Percentiles rank a stretch among this genome's conserved stretches.
phyloP scores from a whole-genome alignment of 1,140 invertebrate genomes.

The Drosophila lini region DNA sequence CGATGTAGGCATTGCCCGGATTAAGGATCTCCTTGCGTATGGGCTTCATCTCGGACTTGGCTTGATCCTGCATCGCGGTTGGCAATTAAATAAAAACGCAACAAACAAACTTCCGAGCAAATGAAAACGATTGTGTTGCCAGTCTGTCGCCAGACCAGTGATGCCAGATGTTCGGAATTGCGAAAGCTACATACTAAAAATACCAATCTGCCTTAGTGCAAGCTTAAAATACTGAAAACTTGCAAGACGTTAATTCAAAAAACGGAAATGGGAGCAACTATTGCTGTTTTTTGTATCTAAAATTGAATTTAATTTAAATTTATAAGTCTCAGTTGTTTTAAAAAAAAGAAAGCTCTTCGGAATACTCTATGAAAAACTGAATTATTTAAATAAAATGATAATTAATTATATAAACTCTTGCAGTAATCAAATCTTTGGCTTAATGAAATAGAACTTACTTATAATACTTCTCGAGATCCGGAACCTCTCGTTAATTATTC shows the following conservation, averaged over 20 bases:
- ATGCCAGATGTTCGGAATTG: background rate
- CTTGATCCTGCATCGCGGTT: constrained; percentile 48
- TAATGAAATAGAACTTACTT: background rate
- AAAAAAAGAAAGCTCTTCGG: no score
- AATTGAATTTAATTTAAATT: background rate
- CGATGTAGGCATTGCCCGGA: constrained; percentile 85
- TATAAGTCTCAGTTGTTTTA: background rate
- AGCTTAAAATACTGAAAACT: background rate
- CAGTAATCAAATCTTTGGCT: background rate
- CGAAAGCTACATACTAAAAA: background rate
- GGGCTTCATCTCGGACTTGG: constrained; percentile 46
- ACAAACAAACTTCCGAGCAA: constrained; percentile 16
- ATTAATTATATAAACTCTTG: background rate
- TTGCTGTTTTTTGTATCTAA: background rate
- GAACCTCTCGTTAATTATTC: background rate
- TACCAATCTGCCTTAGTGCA: background rate
- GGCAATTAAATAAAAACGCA: background rate
- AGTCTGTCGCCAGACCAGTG: background rate
- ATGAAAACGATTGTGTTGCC: constrained; percentile 10
- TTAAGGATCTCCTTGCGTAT: constrained; percentile 83
- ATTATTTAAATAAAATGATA: background rate
- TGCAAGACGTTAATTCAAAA: background rate
- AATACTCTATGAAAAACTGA: background rate
- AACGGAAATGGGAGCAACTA: background rate
- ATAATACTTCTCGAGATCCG: background rate